Conservation (phyloP, 2,888 invertebrate species). For the Pseudococcus jackbeardsleyi region DNA sequence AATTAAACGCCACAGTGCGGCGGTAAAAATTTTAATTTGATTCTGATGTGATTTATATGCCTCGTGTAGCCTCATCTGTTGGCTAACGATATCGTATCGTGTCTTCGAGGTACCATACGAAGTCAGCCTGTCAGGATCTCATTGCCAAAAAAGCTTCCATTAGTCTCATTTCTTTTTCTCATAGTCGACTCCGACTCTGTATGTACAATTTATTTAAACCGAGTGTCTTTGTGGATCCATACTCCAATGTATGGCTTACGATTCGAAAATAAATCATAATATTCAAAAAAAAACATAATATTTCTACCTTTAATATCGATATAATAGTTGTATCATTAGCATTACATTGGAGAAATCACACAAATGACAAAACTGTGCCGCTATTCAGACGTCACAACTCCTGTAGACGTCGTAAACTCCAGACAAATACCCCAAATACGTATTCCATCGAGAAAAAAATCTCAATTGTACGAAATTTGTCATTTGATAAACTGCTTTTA, state of each 20-base stretch:
- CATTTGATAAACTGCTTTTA: background rate
- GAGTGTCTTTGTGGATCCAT: too few species aligned
- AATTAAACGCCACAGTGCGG: too few species aligned
- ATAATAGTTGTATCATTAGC: background rate
- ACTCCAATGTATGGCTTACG: background rate
- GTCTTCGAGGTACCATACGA: background rate
- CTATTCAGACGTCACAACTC: background rate
- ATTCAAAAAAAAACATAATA: background rate
- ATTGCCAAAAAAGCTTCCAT: background rate
- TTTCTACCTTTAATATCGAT: background rate
- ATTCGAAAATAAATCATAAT: background rate
- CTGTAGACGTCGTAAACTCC: too few species aligned
- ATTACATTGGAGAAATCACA: background rate
- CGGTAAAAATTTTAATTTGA: slow-evolving; percentile 37
- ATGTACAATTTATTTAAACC: background rate
- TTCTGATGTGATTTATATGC: slow-evolving; percentile 5
- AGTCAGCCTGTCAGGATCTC: background rate
- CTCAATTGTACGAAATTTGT: background rate
- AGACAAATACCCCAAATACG: too few species aligned
- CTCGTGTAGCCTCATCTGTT: background rate
- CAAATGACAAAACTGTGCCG: slow-evolving; percentile 3
- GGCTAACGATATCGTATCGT: background rate
- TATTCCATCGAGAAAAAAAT: background rate
- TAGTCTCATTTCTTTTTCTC: background rate
- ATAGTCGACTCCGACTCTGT: background rate